Percentiles rank a stretch among this genome's conserved stretches.
These are phyloP conservation scores for Sebastiscus tertius DNA, from an alignment of 2,797 vertebrate species.

Conservation along the genomic window DNA sequence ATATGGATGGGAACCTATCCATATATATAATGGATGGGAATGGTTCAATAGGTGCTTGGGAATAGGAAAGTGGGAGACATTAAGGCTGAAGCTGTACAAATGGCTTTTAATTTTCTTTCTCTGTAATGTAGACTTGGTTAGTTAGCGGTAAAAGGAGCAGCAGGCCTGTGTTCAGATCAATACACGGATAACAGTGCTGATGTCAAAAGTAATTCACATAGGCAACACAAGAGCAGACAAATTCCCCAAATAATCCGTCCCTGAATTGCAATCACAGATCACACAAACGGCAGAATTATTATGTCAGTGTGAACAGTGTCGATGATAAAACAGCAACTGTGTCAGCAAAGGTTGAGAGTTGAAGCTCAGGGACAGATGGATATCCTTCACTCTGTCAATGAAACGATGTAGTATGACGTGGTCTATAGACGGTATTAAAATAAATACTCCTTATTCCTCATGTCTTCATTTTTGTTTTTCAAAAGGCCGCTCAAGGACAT, in stretches of 20 bases:
- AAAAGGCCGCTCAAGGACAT: constrained; percentile 30
- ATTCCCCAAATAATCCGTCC: background rate
- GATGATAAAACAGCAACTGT: background rate
- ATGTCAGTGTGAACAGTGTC: background rate
- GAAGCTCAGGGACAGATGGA: background rate
- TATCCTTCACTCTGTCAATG: background rate
- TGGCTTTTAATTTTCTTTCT: background rate
- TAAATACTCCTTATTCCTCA: constrained; percentile 8
- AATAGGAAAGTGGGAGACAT: background rate
- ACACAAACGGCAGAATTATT: constrained; percentile 13
- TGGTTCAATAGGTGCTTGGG: background rate
- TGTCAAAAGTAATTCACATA: background rate
- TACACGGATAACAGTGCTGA: constrained; percentile 1
- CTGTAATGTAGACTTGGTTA: background rate
- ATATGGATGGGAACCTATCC: too few relatives aligned
- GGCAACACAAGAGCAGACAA: background rate
- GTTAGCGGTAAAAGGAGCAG: background rate
- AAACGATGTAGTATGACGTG: background rate
- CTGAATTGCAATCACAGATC: background rate
- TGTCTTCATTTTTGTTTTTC: background rate
- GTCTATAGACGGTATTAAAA: background rate
- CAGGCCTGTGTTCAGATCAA: constrained; percentile 11
- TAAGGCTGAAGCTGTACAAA: constrained; percentile 1
- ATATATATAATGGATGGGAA: background rate
- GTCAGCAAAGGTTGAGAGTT: background rate